Evolutionary conservation across 2,797 vertebrate species (phyloP).

Genomic region (Muraenolepis orangiensis): DNA sequence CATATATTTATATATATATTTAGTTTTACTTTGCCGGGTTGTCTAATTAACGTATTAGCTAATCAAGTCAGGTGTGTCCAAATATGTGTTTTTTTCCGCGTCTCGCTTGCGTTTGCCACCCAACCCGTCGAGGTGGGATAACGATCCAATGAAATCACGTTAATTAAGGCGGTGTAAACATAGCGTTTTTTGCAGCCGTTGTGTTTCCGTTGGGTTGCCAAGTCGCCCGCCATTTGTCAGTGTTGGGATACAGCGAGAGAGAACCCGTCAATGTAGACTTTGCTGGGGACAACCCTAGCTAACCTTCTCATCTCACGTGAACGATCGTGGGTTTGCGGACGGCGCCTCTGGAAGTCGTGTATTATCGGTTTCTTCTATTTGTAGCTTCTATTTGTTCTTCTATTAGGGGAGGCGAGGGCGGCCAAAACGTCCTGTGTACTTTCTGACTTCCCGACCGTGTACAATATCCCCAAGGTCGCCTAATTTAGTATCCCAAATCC

Average conservation of each 20-base stretch:
- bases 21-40: neutral
- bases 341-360: conserved; percentile 16
- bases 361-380: conserved; percentile 15
- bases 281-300: conserved; percentile 27
- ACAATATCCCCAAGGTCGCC: conserved; percentile 28
- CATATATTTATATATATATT: neutral
- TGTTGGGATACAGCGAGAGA: too few species aligned
- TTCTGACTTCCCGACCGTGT: conserved; percentile 26
- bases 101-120: neutral
- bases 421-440: conserved; percentile 17
- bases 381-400: neutral
- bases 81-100: conserved; percentile 3
- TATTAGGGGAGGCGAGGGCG: too few species aligned
- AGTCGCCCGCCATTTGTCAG: conserved; percentile 2
- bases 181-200: conserved; percentile 19
- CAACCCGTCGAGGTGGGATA: conserved; percentile 8
- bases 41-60: neutral
- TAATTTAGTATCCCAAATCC: conserved; percentile 22
- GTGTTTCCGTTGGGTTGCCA: conserved; percentile 16
- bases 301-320: conserved; percentile 46
- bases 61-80: neutral
- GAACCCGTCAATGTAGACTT: too few species aligned
- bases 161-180: conserved; percentile 14
- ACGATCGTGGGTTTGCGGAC: conserved; percentile 38
- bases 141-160: conserved; percentile 20